Conservation (phyloP, 2,797 vertebrate species). For the Cuculus canorus region DNA sequence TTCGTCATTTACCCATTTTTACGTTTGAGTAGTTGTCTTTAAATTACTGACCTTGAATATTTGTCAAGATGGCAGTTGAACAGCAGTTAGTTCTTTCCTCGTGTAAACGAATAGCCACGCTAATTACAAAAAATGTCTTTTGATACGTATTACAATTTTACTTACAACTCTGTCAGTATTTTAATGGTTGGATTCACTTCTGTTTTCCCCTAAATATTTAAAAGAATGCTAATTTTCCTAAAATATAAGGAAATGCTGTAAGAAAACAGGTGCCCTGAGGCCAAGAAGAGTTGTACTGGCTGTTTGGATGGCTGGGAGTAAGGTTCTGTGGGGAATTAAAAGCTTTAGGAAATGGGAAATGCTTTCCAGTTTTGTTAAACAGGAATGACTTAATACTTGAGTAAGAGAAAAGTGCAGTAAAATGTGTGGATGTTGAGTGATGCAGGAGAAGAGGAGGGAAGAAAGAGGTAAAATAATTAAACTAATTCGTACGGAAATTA, state of each 20-base stretch:
- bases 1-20: neutral
- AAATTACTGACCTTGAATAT: neutral
- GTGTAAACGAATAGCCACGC: neutral
- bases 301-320: neutral
- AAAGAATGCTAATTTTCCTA: neutral
- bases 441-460: neutral
- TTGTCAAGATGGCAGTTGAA: neutral
- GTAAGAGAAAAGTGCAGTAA: neutral
- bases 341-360: neutral
- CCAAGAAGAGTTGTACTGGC: neutral
- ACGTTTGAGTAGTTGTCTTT: neutral
- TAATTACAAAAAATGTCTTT: neutral
- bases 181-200: neutral
- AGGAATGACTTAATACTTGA: neutral
- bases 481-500: neutral
- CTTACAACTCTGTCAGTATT: neutral
- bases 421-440: neutral
- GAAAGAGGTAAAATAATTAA: neutral
- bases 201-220: neutral
- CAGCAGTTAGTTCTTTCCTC: neutral
- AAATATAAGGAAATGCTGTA: neutral
- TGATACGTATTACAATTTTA: neutral
- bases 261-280: neutral
- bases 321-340: neutral
- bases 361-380: neutral